These are phyloP conservation scores for Bergia puertoricense DNA, from an alignment of 92 coral and sea anemone species.

Conservation along the genomic window DNA sequence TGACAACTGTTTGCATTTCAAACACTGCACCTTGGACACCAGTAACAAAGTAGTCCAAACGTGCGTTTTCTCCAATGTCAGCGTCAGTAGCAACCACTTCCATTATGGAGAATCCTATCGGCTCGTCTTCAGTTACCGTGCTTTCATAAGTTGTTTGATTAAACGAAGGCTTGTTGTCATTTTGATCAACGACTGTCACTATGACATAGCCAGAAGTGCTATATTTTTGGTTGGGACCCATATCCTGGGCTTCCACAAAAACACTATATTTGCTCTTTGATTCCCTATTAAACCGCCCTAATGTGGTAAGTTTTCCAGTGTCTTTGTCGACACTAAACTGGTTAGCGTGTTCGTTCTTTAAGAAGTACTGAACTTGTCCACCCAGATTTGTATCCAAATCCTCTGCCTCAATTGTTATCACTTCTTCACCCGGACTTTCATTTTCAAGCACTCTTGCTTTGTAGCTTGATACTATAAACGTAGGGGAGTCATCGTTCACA, in stretches of 20 bases:
- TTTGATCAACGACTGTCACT: constrained; percentile 80
- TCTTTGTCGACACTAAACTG: constrained; percentile 41
- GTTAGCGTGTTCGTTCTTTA: constrained; percentile 4
- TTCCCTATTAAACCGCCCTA: constrained; percentile 69
- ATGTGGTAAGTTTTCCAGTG: constrained; percentile 67
- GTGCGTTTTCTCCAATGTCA: constrained; percentile 91
- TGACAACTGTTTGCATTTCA: constrained; percentile 63
- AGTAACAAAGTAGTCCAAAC: constrained; percentile 76
- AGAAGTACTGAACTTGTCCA: constrained; percentile 57
- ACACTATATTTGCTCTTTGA: constrained; percentile 45
- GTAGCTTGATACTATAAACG: constrained; percentile 79
- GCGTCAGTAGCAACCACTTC: constrained; percentile 66
- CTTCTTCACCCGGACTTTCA: constrained; percentile 54
- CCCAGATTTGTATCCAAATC: constrained; percentile 68
- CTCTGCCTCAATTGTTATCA: constrained; percentile 78
- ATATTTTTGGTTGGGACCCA: constrained; percentile 47
- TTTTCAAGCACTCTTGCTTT: constrained; percentile 89
- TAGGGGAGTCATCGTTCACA: constrained; percentile 88
- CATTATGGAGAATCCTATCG: constrained; percentile 59
- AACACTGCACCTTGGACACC: constrained; percentile 76
- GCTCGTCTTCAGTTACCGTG: constrained; percentile 70
- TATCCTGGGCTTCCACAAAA: constrained; percentile 59
- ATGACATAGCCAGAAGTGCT: constrained; percentile 51
- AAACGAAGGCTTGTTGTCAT: constrained; percentile 80
- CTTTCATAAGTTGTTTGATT: constrained; percentile 50